phyloP scores from a whole-genome alignment of 1,140 invertebrate genomes.

The Subanguina moxae region DNA sequence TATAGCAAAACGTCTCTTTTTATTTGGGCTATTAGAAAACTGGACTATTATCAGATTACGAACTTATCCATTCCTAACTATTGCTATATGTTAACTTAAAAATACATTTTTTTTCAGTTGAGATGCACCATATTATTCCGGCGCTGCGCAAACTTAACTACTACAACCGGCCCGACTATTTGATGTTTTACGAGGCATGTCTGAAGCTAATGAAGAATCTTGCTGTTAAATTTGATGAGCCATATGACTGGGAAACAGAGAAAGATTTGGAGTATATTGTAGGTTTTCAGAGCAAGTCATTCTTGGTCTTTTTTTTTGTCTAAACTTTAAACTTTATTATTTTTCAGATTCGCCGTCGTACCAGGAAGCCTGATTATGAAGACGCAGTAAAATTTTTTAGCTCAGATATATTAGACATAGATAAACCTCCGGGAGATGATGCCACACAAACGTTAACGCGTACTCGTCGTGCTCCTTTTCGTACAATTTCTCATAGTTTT shows the following conservation, averaged over 20 bases:
- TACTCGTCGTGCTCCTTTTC: too few relatives aligned
- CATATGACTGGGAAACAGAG: constrained; percentile 32
- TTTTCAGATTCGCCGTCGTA: neutral
- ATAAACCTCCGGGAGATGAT: neutral
- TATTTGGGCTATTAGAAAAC: too few relatives aligned
- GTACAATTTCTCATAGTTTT: too few relatives aligned
- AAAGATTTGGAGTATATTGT: constrained; percentile 16
- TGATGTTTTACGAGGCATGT: constrained; percentile 31
- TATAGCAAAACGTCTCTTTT: too few relatives aligned
- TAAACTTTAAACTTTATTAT: too few relatives aligned
- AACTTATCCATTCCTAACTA: too few relatives aligned
- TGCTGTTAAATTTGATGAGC: constrained; percentile 15
- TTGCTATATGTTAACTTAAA: neutral
- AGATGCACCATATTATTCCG: constrained; percentile 21
- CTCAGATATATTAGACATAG: neutral
- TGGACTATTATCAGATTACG: too few relatives aligned
- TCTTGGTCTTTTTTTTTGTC: too few relatives aligned
- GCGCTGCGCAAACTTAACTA: constrained; percentile 23
- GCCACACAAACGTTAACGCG: too few relatives aligned
- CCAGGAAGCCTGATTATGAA: neutral
- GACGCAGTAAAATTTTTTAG: neutral
- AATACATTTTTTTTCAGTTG: constrained; percentile 18
- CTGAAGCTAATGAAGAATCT: constrained; percentile 17
- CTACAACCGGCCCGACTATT: constrained; percentile 35
- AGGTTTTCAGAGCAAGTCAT: neutral